Evolutionary conservation across 2,797 vertebrate species (phyloP).

Genomic region (Acanthiza pusilla): DNA sequence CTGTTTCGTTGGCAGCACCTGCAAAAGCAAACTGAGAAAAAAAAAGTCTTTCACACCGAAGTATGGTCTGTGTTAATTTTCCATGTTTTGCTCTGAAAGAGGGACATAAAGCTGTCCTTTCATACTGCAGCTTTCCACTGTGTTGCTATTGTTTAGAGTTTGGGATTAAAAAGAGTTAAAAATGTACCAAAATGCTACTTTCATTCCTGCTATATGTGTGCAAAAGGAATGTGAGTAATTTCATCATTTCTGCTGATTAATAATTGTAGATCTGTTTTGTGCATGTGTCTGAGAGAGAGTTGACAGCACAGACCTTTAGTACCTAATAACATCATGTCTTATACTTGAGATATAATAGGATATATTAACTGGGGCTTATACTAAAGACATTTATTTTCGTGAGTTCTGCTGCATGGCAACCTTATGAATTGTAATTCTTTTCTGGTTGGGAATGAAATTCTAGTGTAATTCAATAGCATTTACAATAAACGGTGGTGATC

Average conservation of each 20-base stretch:
- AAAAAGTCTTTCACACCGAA: not conserved
- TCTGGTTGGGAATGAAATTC: not conserved
- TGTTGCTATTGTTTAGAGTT: not conserved
- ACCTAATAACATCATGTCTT: not conserved
- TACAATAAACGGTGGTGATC: not conserved
- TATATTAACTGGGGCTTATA: not conserved
- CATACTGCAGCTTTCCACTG: not conserved
- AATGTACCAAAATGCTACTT: not conserved
- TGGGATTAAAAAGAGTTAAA: not conserved
- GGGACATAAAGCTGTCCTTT: not conserved
- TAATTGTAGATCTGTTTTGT: not conserved
- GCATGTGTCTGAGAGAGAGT: not conserved
- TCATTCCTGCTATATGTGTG: not conserved
- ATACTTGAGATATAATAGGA: not conserved
- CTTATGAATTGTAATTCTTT: not conserved
- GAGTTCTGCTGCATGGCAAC: not conserved
- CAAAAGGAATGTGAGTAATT: not conserved
- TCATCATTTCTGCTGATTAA: not conserved
- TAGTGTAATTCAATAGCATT: not conserved
- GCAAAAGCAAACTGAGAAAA: not conserved
- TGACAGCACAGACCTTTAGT: not conserved
- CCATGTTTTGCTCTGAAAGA: not conserved
- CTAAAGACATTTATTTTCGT: not conserved
- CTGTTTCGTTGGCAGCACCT: conserved; percentile 33
- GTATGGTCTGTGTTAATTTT: conserved; percentile 1